These are phyloP conservation scores for Pseudococcus longispinus DNA, from an alignment of 2,888 invertebrate species.

Conservation along the genomic window DNA sequence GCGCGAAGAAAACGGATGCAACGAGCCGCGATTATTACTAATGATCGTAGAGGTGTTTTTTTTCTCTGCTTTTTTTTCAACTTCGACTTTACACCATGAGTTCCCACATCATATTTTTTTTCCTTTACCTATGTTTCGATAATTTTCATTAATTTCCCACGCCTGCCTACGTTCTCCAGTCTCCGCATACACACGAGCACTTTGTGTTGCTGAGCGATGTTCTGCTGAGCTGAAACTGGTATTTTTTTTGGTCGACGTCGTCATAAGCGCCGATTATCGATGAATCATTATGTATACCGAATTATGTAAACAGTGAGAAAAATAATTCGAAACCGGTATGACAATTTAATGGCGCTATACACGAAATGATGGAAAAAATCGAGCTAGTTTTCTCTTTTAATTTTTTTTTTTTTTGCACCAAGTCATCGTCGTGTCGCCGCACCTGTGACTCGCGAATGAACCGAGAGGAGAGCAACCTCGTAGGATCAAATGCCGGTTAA, in stretches of 20 bases:
- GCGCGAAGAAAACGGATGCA: neutral
- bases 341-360: constrained; percentile 1
- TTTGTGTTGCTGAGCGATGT: neutral
- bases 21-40: constrained; percentile 16
- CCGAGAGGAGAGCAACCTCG: neutral
- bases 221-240: neutral
- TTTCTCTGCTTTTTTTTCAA: neutral
- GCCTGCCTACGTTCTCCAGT: neutral
- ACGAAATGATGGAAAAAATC: neutral
- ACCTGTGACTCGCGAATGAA: neutral
- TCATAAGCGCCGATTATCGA: neutral
- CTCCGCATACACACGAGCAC: neutral
- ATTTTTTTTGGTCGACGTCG: neutral
- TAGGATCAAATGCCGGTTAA: neutral
- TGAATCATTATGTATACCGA: neutral
- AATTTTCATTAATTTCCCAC: constrained; percentile 18
- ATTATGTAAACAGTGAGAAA: constrained; percentile 26
- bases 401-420: neutral
- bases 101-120: constrained; percentile 1
- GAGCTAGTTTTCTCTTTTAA: constrained; percentile 4
- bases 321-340: constrained; percentile 8
- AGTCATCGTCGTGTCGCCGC: neutral
- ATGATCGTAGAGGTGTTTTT: neutral
- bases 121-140: constrained; percentile 7
- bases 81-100: neutral